phyloP scores from a whole-genome alignment of 2,888 invertebrate species.

The Blera fallax region DNA sequence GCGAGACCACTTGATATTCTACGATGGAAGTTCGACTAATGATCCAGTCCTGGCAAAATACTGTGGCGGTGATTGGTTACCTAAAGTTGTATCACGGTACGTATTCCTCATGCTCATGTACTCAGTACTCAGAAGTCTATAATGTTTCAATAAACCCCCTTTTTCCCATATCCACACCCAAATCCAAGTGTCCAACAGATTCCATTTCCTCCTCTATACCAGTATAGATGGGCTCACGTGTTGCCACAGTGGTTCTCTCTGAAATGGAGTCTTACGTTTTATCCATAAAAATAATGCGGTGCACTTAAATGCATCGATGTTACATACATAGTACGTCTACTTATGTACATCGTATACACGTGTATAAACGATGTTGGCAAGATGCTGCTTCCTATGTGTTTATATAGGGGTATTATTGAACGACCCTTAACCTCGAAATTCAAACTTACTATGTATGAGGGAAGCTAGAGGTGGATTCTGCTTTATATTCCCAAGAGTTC shows the following conservation, averaged over 20 bases:
- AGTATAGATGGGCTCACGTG: constrained; percentile 47
- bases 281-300: constrained; percentile 72
- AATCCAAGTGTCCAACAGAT: constrained; percentile 20
- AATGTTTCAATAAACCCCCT: constrained; percentile 53
- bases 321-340: constrained; percentile 7
- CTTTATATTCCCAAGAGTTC: constrained; percentile 45
- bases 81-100: constrained; percentile 87
- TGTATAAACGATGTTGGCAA: neutral
- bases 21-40: constrained; percentile 91
- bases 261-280: constrained; percentile 64
- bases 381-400: constrained; percentile 14
- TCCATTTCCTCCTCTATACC: constrained; percentile 21
- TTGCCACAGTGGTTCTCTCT: constrained; percentile 19
- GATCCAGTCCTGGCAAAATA: constrained; percentile 93
- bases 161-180: neutral
- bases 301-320: constrained; percentile 64
- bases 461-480: constrained; percentile 26
- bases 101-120: constrained; percentile 70
- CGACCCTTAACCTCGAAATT: constrained; percentile 68
- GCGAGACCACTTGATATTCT: constrained; percentile 92
- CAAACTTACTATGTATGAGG: constrained; percentile 38
- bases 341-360: neutral
- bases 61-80: constrained; percentile 94
- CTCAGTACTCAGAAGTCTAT: constrained; percentile 40
- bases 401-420: constrained; percentile 9